Conservation (phyloP, 2,888 invertebrate species). For the Mantis religiosa region DNA sequence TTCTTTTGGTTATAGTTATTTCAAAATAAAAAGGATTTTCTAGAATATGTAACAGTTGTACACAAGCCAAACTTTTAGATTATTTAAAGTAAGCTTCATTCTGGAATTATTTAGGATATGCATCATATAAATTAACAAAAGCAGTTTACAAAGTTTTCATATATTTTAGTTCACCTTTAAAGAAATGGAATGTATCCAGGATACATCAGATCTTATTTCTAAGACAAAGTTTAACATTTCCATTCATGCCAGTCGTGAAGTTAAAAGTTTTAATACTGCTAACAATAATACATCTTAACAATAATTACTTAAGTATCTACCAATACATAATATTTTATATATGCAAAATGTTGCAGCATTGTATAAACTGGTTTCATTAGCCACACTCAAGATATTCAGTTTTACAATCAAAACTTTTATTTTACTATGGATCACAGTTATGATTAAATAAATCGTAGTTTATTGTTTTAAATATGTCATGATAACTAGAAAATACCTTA, state of each 20-base stretch:
- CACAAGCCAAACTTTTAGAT: too few relatives aligned
- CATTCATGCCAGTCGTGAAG: not conserved
- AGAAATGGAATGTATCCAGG: not conserved
- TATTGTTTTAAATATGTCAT: not conserved
- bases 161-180: not conserved
- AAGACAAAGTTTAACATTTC: not conserved
- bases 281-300: not conserved
- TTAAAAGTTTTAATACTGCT: not conserved
- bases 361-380: not conserved
- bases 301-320: not conserved
- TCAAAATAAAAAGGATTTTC: too few relatives aligned
- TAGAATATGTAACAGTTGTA: too few relatives aligned
- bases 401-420: not conserved
- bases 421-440: not conserved
- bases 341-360: not conserved
- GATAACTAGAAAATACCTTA: too few relatives aligned
- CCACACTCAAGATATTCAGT: not conserved
- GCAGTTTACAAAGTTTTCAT: not conserved
- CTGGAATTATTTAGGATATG: too few relatives aligned
- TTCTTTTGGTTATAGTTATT: too few relatives aligned
- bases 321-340: too few relatives aligned
- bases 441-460: not conserved
- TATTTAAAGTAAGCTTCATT: too few relatives aligned
- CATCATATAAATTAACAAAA: not conserved
- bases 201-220: not conserved